These are phyloP conservation scores for Standfussiana lucernea DNA, from an alignment of 2,888 invertebrate genomes.

Conservation along the genomic window DNA sequence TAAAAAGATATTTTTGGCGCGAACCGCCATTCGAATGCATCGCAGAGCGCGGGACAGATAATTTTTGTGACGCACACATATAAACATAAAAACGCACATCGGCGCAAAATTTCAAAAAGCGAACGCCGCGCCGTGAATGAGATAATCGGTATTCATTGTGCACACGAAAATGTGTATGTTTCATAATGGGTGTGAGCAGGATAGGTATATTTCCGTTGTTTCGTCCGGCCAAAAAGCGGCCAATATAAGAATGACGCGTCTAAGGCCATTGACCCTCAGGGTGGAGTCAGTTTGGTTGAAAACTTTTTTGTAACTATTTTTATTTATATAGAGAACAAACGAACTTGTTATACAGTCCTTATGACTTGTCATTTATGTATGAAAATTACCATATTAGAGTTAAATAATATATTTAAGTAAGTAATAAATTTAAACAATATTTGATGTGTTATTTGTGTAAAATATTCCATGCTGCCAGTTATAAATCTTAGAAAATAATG, in stretches of 20 bases:
- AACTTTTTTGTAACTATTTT: slow-evolving; percentile 65
- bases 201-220: slow-evolving; percentile 81
- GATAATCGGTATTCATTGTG: slow-evolving; percentile 89
- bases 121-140: slow-evolving; percentile 81
- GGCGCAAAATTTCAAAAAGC: slow-evolving; percentile 84
- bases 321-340: slow-evolving; percentile 64
- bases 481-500: slow-evolving; percentile 9
- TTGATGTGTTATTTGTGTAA: slow-evolving; percentile 9
- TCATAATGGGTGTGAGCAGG: slow-evolving; percentile 77
- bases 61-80: slow-evolving; percentile 85
- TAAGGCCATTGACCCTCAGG: slow-evolving; percentile 86
- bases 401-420: slow-evolving; percentile 11
- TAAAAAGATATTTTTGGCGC: slow-evolving; percentile 81
- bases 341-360: slow-evolving; percentile 19
- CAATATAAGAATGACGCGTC: slow-evolving; percentile 90
- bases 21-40: slow-evolving; percentile 80
- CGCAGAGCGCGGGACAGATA: slow-evolving; percentile 81
- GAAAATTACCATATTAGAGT: slow-evolving; percentile 8
- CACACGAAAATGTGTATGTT: slow-evolving; percentile 85
- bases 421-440: slow-evolving; percentile 10
- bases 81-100: slow-evolving; percentile 77
- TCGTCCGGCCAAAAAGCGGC: slow-evolving; percentile 88
- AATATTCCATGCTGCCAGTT: not conserved
- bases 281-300: slow-evolving; percentile 73
- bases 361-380: slow-evolving; percentile 20